These are phyloP conservation scores for Agapornis roseicollis DNA, from an alignment of 2,113 vertebrate species.

Conservation along the genomic window DNA sequence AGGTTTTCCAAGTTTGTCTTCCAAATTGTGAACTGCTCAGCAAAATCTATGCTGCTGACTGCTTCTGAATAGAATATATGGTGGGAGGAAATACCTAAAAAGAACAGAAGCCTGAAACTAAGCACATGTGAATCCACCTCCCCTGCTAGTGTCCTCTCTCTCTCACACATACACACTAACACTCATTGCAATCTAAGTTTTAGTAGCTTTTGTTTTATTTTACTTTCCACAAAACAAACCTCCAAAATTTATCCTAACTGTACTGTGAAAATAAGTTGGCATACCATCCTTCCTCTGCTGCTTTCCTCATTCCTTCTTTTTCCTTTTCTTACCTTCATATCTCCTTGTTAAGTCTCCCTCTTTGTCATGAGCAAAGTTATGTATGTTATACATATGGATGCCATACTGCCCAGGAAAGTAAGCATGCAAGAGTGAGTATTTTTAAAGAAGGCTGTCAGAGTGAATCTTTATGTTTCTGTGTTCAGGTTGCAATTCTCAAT, in stretches of 20 bases:
- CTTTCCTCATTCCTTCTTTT: neutral
- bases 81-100: neutral
- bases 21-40: constrained; percentile 32
- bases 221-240: neutral
- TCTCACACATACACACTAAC: neutral
- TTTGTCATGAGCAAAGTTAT: neutral
- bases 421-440: neutral
- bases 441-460: neutral
- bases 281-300: neutral
- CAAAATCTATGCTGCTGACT: neutral
- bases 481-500: neutral
- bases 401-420: neutral
- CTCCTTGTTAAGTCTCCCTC: neutral
- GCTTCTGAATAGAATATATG: neutral
- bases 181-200: neutral
- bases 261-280: neutral
- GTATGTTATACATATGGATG: neutral
- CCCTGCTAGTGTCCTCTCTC: neutral
- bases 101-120: neutral
- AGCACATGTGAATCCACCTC: neutral
- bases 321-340: neutral
- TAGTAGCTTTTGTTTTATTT: neutral
- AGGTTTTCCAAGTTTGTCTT: constrained; percentile 37
- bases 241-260: neutral
- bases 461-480: neutral